phyloP scores from a whole-genome alignment of 2,113 vertebrate genomes.

The Pitta sordida region DNA sequence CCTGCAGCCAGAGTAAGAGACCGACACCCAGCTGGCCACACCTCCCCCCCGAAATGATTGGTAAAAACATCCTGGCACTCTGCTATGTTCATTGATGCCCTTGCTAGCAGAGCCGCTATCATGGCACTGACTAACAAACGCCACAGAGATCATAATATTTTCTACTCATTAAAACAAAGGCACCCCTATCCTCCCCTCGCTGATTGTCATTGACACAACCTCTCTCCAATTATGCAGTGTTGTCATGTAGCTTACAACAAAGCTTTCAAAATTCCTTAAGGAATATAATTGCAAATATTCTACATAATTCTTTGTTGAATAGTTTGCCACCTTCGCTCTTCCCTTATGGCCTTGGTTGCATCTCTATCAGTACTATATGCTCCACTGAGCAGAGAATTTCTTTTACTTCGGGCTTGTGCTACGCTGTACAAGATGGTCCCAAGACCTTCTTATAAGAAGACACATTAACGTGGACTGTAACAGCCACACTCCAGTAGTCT shows the following conservation, averaged over 20 bases:
- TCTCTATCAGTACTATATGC: background rate
- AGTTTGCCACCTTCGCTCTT: background rate
- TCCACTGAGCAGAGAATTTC: background rate
- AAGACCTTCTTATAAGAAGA: background rate
- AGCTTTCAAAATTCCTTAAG: background rate
- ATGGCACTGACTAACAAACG: background rate
- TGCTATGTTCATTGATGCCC: background rate
- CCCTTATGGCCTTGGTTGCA: background rate
- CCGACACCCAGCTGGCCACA: too few species aligned
- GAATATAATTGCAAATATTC: background rate
- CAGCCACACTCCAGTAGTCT: background rate
- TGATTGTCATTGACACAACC: background rate
- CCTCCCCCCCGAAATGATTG: background rate
- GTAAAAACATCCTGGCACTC: background rate
- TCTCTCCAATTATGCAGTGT: background rate
- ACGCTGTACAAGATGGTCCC: background rate
- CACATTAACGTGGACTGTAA: background rate
- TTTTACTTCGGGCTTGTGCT: background rate
- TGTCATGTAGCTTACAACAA: background rate
- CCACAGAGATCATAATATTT: background rate
- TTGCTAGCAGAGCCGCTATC: background rate
- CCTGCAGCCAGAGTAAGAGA: too few species aligned
- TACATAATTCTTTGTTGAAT: background rate
- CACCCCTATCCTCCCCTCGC: rapidly evolving
- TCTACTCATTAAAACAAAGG: background rate